These are phyloP conservation scores for Brachypteracias leptosomus DNA, from an alignment of 2,113 vertebrate species.

Conservation along the genomic window DNA sequence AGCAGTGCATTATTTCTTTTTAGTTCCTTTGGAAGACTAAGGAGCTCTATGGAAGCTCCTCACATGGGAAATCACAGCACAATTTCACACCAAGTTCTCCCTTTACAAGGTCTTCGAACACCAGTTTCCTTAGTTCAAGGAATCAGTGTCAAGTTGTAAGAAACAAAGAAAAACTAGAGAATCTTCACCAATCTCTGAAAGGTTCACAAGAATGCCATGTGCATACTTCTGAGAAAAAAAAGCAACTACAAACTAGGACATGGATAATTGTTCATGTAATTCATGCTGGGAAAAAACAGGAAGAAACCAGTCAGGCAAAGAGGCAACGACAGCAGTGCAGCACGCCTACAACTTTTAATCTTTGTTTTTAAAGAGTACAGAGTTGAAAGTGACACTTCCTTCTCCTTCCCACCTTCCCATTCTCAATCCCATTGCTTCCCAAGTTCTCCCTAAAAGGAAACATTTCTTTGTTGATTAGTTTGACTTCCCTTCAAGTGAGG, in stretches of 20 bases:
- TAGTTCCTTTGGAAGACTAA: background rate
- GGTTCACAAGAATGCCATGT: background rate
- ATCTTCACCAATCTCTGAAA: background rate
- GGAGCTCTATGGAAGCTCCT: background rate
- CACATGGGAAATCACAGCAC: background rate
- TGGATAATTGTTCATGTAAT: background rate
- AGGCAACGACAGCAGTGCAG: background rate
- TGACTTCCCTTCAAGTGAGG: background rate
- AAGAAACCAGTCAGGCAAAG: conserved; percentile 2
- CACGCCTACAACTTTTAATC: conserved; percentile 46
- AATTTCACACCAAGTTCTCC: background rate
- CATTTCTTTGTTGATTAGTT: background rate
- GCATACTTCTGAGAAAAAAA: background rate
- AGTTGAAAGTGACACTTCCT: background rate
- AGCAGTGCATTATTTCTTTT: background rate
- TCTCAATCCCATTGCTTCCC: background rate
- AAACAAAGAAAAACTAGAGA: background rate
- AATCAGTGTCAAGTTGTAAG: background rate
- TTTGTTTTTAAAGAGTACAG: conserved; percentile 18
- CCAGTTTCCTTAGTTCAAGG: background rate
- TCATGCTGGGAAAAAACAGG: background rate
- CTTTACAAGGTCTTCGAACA: background rate
- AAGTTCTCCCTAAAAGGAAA: background rate
- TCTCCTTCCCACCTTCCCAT: background rate
- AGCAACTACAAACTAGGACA: background rate